Conservation (phyloP, 2,797 vertebrate species). For the Remorina albescens region DNA sequence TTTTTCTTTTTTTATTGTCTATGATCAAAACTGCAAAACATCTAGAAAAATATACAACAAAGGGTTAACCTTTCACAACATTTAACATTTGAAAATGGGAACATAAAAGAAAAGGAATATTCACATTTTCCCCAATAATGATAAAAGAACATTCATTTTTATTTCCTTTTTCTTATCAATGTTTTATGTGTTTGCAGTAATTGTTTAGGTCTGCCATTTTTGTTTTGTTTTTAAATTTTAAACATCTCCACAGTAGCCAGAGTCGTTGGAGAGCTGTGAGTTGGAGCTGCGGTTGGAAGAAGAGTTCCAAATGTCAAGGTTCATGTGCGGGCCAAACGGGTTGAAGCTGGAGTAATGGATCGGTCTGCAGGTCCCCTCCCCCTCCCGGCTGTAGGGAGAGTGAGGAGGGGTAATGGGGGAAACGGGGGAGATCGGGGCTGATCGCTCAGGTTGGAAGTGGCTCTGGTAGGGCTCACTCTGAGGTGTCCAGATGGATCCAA, state of each 20-base stretch:
- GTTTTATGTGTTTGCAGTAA: conserved; percentile 73
- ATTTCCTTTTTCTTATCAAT: conserved; percentile 76
- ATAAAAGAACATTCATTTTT: conserved; percentile 85
- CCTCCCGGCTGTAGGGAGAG: conserved; percentile 88
- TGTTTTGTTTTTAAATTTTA: conserved; percentile 43
- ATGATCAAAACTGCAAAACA: conserved; percentile 90
- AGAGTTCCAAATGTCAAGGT: conserved; percentile 99
- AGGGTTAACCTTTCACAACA: conserved; percentile 88
- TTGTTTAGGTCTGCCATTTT: conserved; percentile 50
- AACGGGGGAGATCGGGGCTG: conserved; percentile 86
- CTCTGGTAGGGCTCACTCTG: conserved; percentile 93
- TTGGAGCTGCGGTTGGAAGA: conserved; percentile 92
- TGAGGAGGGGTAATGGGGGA: conserved; percentile 85
- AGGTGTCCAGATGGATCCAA: conserved; percentile 99
- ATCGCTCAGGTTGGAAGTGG: conserved; percentile 85
- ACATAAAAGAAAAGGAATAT: conserved; percentile 87
- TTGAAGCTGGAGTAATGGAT: conserved; percentile 93
- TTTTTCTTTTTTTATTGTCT: conserved; percentile 85
- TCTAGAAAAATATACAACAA: conserved; percentile 93
- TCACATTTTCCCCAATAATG: conserved; percentile 82
- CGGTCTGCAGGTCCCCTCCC: conserved; percentile 87
- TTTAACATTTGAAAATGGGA: conserved; percentile 84
- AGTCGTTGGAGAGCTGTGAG: conserved; percentile 96
- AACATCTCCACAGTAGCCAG: conserved; percentile 93
- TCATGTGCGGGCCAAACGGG: conserved; percentile 97